Evolutionary conservation across 1,140 invertebrate genomes (phyloP), one percentile per base, ranked within the genome.

Genomic region (Cardiocondyla obscurior): DNA sequence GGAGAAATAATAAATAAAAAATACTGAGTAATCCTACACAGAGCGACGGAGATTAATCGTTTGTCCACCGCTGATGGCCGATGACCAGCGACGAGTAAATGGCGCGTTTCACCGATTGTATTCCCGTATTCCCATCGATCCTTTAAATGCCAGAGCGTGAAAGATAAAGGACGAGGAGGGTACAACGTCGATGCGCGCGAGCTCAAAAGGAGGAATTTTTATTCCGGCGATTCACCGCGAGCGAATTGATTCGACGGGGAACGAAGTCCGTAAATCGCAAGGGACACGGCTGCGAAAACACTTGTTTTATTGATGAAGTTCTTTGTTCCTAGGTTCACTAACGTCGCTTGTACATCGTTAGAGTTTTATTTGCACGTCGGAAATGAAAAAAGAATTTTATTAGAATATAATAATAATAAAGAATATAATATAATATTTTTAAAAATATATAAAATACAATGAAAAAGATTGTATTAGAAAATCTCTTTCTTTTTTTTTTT

Each of bases 91-190:
- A 82, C 22, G 36, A 44, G 72, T 65, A 46, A 76, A 85, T 85
- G 83, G 46, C 74, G 46, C 60, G 64, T 83, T 76, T 76, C 49
- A 69, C 70, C 44, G 70, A 73, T 83, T 82, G 70, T 85, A 65
- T 49, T 49, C 84, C 74, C 73, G 82, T 86, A 69, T 44, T 86
- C 81, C 77, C 84, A 82, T 46, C 70, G 46, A 67, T 84, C 51
- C 57, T 69, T 46, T 81, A 76, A 82, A 73, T 70, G 82, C 84
- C 85, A 89, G 36, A 69, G 44, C 62, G 46, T 39, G 60, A n/a
- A 69, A 53, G 73, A 81, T 30, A 81, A 81, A 67, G 72, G 22
- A 69, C 33, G 82, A 60, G 81, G 33, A 67, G 42, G 58, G 30
- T 16, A 49, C 22, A 33, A 69, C 46, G 22, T 33, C 44, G 8